Percentiles rank a stretch among this genome's conserved stretches.
phyloP scores from a whole-genome alignment of 37 sponge, comb jelly and placozoan species.

The Geodia barretti region DNA sequence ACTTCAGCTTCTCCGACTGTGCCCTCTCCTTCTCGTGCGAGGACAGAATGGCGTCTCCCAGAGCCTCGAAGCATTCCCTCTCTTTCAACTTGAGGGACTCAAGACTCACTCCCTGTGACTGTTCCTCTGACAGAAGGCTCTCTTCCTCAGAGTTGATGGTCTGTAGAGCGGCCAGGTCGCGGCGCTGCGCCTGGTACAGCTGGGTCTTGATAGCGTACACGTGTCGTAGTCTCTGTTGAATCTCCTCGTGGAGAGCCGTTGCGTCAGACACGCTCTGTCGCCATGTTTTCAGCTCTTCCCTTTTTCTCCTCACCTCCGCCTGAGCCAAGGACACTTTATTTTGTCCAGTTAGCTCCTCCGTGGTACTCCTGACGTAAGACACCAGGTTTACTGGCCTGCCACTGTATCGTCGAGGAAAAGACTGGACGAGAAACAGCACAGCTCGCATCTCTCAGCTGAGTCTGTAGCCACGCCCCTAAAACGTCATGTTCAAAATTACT shows the following conservation, averaged over 20 bases:
- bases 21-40: slow-evolving; percentile 33
- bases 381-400: neutral
- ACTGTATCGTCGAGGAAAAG: neutral
- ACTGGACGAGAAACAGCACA: no score
- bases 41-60: slow-evolving; percentile 11
- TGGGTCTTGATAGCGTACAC: slow-evolving; percentile 24
- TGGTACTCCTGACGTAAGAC: neutral
- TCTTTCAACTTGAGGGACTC: slow-evolving; percentile 9
- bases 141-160: slow-evolving; percentile 28
- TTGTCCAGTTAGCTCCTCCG: slow-evolving; percentile 20
- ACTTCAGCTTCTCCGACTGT: slow-evolving; percentile 17
- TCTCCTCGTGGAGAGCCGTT: neutral
- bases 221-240: slow-evolving; percentile 3
- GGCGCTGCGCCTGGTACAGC: slow-evolving; percentile 15
- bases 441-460: no score
- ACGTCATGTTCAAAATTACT: neutral
- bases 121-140: slow-evolving; percentile 3
- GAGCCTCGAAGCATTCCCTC: slow-evolving; percentile 18
- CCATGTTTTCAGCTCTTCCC: slow-evolving; percentile 4
- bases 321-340: slow-evolving; percentile 13
- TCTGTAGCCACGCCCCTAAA: neutral
- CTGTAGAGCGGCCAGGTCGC: slow-evolving; percentile 12
- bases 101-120: neutral
- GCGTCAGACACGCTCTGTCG: slow-evolving; percentile 1
- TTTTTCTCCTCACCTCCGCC: neutral